These are phyloP conservation scores for Lucilia cuprina DNA, from an alignment of 1,140 invertebrate genomes.

Conservation along the genomic window DNA sequence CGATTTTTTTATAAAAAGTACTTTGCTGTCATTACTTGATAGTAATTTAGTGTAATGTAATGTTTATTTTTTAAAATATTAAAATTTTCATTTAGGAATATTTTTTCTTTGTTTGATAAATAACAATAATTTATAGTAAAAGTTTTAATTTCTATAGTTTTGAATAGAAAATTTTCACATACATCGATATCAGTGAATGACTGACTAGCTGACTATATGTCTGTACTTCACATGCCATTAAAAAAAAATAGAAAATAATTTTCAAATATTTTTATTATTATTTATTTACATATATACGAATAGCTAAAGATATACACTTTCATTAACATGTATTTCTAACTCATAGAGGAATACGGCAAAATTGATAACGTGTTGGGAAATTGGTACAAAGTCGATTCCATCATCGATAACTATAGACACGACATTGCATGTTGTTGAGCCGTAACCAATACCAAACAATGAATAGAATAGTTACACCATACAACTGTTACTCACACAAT, in stretches of 20 bases:
- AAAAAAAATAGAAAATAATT: background rate
- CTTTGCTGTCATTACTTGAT: no score
- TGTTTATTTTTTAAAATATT: no score
- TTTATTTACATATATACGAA: background rate
- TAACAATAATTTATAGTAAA: background rate
- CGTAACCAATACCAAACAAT: conserved; percentile 14
- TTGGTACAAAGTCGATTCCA: conserved; percentile 17
- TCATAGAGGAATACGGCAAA: conserved; percentile 10
- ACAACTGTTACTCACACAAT: background rate
- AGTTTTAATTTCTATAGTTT: background rate
- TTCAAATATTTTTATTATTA: background rate
- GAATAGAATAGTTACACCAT: background rate
- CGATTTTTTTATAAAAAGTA: no score
- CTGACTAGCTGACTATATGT: background rate
- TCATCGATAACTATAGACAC: conserved; percentile 17
- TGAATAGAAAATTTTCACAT: background rate
- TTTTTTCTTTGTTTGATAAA: background rate
- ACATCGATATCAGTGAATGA: background rate
- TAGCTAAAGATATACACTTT: background rate
- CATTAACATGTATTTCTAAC: background rate
- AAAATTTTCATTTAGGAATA: no score
- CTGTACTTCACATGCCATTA: background rate
- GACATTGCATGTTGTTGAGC: conserved; percentile 11
- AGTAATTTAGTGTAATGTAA: no score
- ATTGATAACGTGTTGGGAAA: conserved; percentile 14